Conservation (phyloP, 2,113 vertebrate species). For the Protomyctophum bolini region DNA sequence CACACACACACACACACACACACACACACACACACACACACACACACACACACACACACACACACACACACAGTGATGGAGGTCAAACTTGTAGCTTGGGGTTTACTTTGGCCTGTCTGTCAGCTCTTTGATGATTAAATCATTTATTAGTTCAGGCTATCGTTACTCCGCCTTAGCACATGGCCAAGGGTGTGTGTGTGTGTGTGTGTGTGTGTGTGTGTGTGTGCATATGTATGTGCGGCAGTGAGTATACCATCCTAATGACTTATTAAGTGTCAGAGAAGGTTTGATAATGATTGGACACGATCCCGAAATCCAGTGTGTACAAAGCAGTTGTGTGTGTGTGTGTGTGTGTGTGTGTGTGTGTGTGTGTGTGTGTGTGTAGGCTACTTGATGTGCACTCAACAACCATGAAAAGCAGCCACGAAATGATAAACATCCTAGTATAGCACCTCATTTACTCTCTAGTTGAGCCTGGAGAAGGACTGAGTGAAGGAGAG, state of each 20-base stretch:
- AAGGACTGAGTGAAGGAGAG: constrained; percentile 30
- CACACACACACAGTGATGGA: background rate
- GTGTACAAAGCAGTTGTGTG: constrained; percentile 23
- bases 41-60: constrained; percentile 12
- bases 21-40: background rate
- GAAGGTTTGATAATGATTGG: constrained; percentile 43
- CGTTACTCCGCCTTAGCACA: constrained; percentile 37
- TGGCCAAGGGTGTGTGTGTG: background rate
- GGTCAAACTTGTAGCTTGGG: background rate
- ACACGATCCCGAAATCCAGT: background rate
- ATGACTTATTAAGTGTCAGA: constrained; percentile 56
- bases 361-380: background rate
- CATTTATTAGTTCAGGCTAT: constrained; percentile 45
- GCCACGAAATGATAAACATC: constrained; percentile 36
- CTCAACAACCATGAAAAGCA: constrained; percentile 54
- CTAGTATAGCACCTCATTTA: constrained; percentile 61
- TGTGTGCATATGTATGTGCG: constrained; percentile 3
- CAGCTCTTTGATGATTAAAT: constrained; percentile 38
- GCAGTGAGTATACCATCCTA: constrained; percentile 16
- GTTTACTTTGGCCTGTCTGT: constrained; percentile 23
- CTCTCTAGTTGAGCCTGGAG: constrained; percentile 11
- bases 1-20: background rate
- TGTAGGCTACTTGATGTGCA: too few relatives aligned
- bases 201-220: constrained; percentile 8
- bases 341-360: background rate